Percentiles rank a stretch among this genome's conserved stretches.
Evolutionary conservation across 2,797 vertebrate genomes (phyloP).

Genomic region (Manis javanica): DNA sequence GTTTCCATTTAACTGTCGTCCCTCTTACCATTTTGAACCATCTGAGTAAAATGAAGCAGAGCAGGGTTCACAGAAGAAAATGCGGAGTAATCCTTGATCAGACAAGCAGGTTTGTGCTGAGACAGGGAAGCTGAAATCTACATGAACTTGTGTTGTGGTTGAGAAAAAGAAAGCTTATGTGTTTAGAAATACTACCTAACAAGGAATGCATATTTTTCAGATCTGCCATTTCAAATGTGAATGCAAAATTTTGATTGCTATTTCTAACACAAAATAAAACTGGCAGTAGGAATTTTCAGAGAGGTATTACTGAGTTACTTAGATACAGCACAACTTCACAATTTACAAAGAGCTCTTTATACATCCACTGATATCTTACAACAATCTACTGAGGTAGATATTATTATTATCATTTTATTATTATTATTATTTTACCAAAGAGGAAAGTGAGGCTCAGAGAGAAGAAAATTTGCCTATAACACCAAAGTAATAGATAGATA

Average conservation of each 20-base stretch:
- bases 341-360: not conserved
- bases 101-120: not conserved
- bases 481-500: not conserved
- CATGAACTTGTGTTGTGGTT: not conserved
- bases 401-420: slow-evolving; percentile 13
- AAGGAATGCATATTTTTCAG: not conserved
- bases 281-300: not conserved
- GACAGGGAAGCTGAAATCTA: not conserved
- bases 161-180: not conserved
- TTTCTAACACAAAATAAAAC: slow-evolving; percentile 16
- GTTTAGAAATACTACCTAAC: not conserved
- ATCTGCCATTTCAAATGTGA: not conserved
- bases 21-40: not conserved
- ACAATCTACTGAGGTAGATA: not conserved
- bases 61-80: not conserved
- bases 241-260: not conserved
- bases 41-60: slow-evolving; percentile 23
- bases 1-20: not conserved
- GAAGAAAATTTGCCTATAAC: not conserved
- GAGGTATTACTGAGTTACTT: not conserved
- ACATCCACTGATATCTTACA: not conserved
- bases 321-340: not conserved
- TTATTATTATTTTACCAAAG: slow-evolving; percentile 15
- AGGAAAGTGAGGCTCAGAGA: not conserved
- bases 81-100: not conserved